Percentiles rank a stretch among this genome's conserved stretches.
phyloP scores from a whole-genome alignment of 92 coral and sea anemone genomes.

The Zoanthus sociatus region DNA sequence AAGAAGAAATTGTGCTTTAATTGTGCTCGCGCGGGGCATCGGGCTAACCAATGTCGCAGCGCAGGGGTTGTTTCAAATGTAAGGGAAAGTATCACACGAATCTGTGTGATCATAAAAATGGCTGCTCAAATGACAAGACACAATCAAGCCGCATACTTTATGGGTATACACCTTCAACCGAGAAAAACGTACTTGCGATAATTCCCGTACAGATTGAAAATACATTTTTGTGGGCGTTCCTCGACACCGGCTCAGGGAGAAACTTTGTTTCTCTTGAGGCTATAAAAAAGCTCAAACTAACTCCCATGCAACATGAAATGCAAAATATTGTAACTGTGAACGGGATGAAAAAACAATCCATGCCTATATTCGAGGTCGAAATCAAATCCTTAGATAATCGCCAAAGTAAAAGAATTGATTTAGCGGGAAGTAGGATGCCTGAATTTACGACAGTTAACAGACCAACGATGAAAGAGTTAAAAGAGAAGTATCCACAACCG shows the following conservation, averaged over 20 bases:
- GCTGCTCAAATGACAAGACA: neutral
- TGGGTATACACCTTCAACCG: conserved; percentile 20
- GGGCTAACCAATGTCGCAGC: conserved; percentile 45
- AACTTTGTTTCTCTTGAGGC: conserved; percentile 54
- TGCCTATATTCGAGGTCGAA: conserved; percentile 46
- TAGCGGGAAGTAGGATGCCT: conserved; percentile 32
- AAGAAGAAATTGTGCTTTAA: conserved; percentile 65
- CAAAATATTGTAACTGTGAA: conserved; percentile 54
- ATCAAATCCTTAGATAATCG: too few relatives aligned
- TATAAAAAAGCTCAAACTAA: conserved; percentile 31
- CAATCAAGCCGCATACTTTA: neutral
- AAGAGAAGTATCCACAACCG: conserved; percentile 48
- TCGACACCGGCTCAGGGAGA: conserved; percentile 44
- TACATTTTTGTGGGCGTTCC: conserved; percentile 34
- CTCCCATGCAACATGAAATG: conserved; percentile 46
- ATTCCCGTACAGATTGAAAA: conserved; percentile 35
- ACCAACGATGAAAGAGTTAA: conserved; percentile 58
- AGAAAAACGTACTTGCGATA: neutral
- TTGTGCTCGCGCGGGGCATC: conserved; percentile 59
- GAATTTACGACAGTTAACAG: conserved; percentile 58
- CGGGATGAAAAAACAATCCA: conserved; percentile 58
- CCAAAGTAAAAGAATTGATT: neutral
- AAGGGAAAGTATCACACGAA: conserved; percentile 65
- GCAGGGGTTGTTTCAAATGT: conserved; percentile 63
- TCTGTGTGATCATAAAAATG: conserved; percentile 34